phyloP scores from a whole-genome alignment of 2,888 invertebrate genomes.

The Dryadula phaetusa region DNA sequence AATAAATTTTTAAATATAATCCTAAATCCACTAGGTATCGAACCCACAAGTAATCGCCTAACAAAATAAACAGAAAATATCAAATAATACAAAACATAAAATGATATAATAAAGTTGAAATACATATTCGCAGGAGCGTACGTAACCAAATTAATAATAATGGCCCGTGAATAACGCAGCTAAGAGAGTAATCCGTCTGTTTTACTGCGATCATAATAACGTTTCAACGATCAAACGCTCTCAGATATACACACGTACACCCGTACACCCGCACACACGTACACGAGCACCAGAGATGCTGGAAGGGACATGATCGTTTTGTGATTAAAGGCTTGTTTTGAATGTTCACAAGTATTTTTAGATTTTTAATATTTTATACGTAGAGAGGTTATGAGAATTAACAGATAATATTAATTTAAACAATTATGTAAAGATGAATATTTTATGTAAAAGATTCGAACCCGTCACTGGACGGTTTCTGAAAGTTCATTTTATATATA shows the following conservation, averaged over 20 bases:
- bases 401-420: too few species aligned
- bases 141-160: slow-evolving; percentile 36
- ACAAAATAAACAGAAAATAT: background rate
- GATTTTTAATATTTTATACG: too few species aligned
- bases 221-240: slow-evolving; percentile 38
- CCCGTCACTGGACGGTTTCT: too few species aligned
- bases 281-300: background rate
- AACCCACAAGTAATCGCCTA: too few species aligned
- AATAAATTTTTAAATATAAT: too few species aligned
- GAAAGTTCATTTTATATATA: too few species aligned
- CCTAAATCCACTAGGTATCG: too few species aligned
- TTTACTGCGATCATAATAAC: slow-evolving; percentile 38
- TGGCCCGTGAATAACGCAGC: slow-evolving; percentile 32
- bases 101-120: slow-evolving; percentile 8
- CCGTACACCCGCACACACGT: too few species aligned
- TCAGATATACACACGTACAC: background rate
- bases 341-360: too few species aligned
- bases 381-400: too few species aligned
- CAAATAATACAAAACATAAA: slow-evolving; percentile 3
- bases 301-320: slow-evolving; percentile 13
- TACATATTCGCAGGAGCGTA: slow-evolving; percentile 21
- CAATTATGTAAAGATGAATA: too few species aligned
- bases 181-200: slow-evolving; percentile 39
- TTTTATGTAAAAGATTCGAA: too few species aligned
- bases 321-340: background rate